Evolutionary conservation across 1,140 invertebrate species (phyloP), one percentile per base, ranked within the genome.

Genomic region (Chrysomallon squamiferum): DNA sequence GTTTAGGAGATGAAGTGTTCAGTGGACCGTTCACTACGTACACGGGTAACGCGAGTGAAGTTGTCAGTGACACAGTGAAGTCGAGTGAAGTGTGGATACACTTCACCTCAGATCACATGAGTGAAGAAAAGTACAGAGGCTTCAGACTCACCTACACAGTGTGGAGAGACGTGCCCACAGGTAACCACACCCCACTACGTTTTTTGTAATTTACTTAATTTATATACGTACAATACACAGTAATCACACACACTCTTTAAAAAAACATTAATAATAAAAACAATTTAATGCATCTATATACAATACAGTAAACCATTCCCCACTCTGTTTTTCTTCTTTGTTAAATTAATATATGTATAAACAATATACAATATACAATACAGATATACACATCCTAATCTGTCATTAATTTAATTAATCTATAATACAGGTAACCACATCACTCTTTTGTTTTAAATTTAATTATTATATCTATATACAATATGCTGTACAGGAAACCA

Each of bases 51-150:
- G 27, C 9, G 11, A 65, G 33, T 15, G 29, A 25, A 13, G 22
- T n/a, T 13, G 13, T 32, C 38, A 38, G 15, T 2, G 30, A 58
- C 18, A 43, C 29, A 6, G 25, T 65, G 29, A 25, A 65, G 35
- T 29, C 54, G 33, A 49, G 43, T 7, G 29, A 59, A 13, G 63
- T 59, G 7, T 65, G 63, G 63, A 13, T 65, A 1, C 63, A 65
- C 30, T 65, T 65, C 57, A 59, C 63, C 9, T 59, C 63, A 6
- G 57, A 65, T 22, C 63, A 65, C 20, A 38, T 54, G 30, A 54
- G 30, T 5, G 56, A 50, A 2, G 7, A 15, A 4, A 15, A 30
- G 0, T 59, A 47, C 57, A 18, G 29, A 18, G 63, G 63, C 5
- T 65, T 65, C 47, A 65, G 41, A 11, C 18, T 65, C 15, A 45